Percentiles rank a stretch among this genome's conserved stretches.
Evolutionary conservation across 1,140 invertebrate genomes (phyloP).

Genomic region (Uloborus diversus): DNA sequence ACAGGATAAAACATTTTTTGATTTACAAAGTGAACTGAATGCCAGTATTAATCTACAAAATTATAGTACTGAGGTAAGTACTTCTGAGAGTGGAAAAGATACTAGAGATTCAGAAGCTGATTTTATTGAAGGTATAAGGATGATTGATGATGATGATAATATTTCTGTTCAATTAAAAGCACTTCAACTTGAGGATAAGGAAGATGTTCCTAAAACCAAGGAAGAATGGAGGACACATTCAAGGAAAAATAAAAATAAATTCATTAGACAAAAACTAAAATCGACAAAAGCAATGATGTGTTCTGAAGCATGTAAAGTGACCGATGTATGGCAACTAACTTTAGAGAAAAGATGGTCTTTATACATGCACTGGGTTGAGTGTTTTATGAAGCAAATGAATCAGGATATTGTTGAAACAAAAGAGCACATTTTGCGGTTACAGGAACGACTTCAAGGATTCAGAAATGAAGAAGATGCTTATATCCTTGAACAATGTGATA

Average conservation of each 20-base stretch:
- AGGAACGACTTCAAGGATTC: background rate
- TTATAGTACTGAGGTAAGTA: background rate
- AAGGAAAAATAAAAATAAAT: too few species aligned
- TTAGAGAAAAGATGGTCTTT: constrained; percentile 3
- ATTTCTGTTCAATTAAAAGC: background rate
- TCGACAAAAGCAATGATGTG: background rate
- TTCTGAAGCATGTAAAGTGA: background rate
- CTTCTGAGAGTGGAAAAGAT: background rate
- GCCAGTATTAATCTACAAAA: background rate
- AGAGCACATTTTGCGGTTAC: background rate
- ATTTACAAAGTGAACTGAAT: too few species aligned
- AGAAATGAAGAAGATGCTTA: constrained; percentile 7
- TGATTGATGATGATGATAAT: background rate
- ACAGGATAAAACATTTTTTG: too few species aligned
- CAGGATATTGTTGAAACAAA: background rate
- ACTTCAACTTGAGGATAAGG: background rate
- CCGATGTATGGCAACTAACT: constrained; percentile 10
- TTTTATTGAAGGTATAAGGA: background rate
- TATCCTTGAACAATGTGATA: background rate
- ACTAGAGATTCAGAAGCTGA: background rate
- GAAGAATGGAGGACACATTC: too few species aligned
- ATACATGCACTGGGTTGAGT: constrained; percentile 35
- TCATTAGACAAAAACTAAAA: background rate
- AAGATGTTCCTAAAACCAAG: too few species aligned
- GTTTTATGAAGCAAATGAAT: too few species aligned